phyloP scores from a whole-genome alignment of 2,113 vertebrate genomes.

The Perca schrenkii region DNA sequence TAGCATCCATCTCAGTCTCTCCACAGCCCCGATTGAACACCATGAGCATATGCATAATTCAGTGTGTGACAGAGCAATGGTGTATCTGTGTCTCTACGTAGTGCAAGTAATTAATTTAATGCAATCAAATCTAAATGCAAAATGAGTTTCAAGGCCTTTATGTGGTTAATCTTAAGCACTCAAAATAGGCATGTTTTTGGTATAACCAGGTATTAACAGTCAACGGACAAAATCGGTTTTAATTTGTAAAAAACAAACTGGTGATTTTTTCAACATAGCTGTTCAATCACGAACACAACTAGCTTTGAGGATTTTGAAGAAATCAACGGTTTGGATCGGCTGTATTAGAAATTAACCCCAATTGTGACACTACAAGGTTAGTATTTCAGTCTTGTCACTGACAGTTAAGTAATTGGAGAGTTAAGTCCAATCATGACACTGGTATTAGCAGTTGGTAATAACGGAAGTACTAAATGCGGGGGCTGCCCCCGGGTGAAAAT shows the following conservation, averaged over 20 bases:
- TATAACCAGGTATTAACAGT: too few species aligned
- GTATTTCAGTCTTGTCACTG: background rate
- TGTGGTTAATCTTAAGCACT: too few species aligned
- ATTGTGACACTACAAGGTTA: background rate
- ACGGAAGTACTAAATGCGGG: background rate
- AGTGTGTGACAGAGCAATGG: slow-evolving; percentile 41
- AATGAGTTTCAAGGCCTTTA: too few species aligned
- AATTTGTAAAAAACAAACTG: too few species aligned
- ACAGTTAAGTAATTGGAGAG: background rate
- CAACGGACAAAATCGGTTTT: too few species aligned
- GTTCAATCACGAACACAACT: slow-evolving; percentile 1
- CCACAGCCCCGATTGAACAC: slow-evolving; percentile 45
- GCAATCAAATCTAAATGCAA: too few species aligned
- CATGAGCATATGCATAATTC: slow-evolving; percentile 65
- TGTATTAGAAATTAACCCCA: slow-evolving; percentile 4
- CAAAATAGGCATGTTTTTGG: too few species aligned
- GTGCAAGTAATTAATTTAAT: background rate
- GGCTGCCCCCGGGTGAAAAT: background rate
- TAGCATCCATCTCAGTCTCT: slow-evolving; percentile 50
- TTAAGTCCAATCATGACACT: background rate
- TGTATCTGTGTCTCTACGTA: slow-evolving; percentile 40
- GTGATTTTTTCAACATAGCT: background rate
- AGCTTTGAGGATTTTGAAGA: background rate
- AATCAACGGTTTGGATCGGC: background rate
- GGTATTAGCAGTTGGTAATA: slow-evolving; percentile 5